Evolutionary conservation across 2,113 vertebrate genomes (phyloP), one percentile per base, ranked within the genome.

Genomic region (Passer montanus): DNA sequence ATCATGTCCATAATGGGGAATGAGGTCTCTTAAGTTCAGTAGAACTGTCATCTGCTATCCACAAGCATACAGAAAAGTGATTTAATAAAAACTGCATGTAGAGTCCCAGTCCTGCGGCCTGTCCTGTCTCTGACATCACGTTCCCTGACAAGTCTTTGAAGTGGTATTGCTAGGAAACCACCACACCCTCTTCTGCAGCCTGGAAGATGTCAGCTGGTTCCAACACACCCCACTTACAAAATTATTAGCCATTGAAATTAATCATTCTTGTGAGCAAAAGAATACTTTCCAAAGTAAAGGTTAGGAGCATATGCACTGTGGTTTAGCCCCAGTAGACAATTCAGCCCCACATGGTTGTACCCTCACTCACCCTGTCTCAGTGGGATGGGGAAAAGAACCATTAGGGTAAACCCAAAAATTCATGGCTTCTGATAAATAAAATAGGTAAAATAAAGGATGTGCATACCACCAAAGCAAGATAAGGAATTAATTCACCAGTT

Each of bases 301-400:
- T n/a, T 52, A 76, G 22, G 30, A 59, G 55, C 13, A 1, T 7
- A 15, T 21, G 6, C 26, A 28, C 28, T 28, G 23, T 37, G 22
- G 33, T 52, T 89, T 53, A n/a, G 46, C 28, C 24, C 46, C 28
- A 67, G 28, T 2, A 24, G 13, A 16, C 24, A 64, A 24, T 17
- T 55, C 47, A 62, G 11, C 4, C 62, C 21, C 55, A 31, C 15
- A 26, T 0, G 1, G 7, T 30, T 53, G 11, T 22, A 37, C 7
- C 3, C 6, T 41, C 55, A 30, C 21, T 68, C 3, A 1, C 7
- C 17, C 3, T 17, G 7, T 15, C 26, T 27, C 8, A 62, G 15
- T 19, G 41, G 15, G 26, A 49, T 55, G 35, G 55, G 17, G 21
- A 41, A 43, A 6, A 27, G 18, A 63, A 64, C 43, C 10, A 7